These are phyloP conservation scores for Cephus runcator DNA, from an alignment of 2,888 invertebrate species.

Conservation along the genomic window DNA sequence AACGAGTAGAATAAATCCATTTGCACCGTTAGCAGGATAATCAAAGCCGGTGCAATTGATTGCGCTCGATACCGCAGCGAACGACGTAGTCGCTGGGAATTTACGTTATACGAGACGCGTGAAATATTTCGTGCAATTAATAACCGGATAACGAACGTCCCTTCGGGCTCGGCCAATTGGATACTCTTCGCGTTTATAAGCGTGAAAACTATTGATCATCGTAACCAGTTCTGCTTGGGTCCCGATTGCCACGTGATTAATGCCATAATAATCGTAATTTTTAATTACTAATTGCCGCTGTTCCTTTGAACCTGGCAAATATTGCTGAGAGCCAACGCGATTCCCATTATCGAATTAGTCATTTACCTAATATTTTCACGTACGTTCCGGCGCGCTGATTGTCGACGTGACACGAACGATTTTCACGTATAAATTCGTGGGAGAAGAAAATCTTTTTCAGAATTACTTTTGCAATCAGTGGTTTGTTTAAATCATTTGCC, in stretches of 20 bases:
- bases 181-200: not conserved
- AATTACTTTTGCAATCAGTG: not conserved
- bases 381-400: not conserved
- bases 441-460: not conserved
- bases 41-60: not conserved
- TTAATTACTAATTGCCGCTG: not conserved
- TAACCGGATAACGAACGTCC: constrained; percentile 38
- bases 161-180: not conserved
- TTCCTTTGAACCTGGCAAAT: not conserved
- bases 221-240: not conserved
- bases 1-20: not conserved
- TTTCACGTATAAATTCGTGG: not conserved
- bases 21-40: not conserved
- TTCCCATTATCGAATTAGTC: not conserved
- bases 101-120: not conserved
- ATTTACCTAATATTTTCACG: not conserved
- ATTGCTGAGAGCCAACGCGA: too few species aligned
- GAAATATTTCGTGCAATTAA: constrained; percentile 29
- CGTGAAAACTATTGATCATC: not conserved
- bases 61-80: not conserved
- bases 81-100: not conserved
- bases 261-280: not conserved
- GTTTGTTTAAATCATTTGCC: not conserved
- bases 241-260: not conserved
- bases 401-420: not conserved